Conservation (phyloP, 2,113 vertebrate genomes). For the Neotoma lepida region DNA sequence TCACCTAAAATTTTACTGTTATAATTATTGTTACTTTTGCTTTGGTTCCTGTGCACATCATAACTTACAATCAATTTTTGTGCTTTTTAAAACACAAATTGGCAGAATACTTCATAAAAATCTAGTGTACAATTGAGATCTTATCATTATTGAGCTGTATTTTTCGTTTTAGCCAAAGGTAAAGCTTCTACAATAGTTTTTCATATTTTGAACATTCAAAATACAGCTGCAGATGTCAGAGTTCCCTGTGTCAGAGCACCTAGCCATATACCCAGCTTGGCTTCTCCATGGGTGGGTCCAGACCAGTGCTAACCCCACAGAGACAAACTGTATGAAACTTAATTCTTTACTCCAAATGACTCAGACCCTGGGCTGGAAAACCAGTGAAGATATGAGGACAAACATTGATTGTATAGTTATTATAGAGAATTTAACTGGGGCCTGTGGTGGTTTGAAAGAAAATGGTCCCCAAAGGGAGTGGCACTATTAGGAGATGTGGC, state of each 20-base stretch:
- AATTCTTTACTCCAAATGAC: not conserved
- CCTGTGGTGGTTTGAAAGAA: too few relatives aligned
- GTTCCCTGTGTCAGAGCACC: not conserved
- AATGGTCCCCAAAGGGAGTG: too few relatives aligned
- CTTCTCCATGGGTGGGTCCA: not conserved
- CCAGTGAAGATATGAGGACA: not conserved
- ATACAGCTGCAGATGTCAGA: not conserved
- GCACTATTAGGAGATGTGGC: too few relatives aligned
- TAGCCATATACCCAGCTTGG: not conserved
- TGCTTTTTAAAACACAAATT: slow-evolving; percentile 5
- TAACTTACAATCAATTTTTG: not conserved
- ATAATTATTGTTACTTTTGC: not conserved
- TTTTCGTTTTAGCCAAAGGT: slow-evolving; percentile 41
- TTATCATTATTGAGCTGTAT: not conserved
- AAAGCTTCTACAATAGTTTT: not conserved
- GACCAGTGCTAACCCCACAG: not conserved
- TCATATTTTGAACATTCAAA: slow-evolving; percentile 3
- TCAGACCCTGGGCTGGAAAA: not conserved
- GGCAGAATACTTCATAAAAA: not conserved
- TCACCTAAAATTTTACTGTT: slow-evolving; percentile 35
- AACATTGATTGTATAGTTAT: slow-evolving; percentile 55
- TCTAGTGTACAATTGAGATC: not conserved
- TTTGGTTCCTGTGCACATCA: slow-evolving; percentile 19
- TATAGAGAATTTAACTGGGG: not conserved
- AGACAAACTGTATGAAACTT: not conserved